Evolutionary conservation across 2,888 invertebrate species (phyloP).

Genomic region (Tenthredo livida): DNA sequence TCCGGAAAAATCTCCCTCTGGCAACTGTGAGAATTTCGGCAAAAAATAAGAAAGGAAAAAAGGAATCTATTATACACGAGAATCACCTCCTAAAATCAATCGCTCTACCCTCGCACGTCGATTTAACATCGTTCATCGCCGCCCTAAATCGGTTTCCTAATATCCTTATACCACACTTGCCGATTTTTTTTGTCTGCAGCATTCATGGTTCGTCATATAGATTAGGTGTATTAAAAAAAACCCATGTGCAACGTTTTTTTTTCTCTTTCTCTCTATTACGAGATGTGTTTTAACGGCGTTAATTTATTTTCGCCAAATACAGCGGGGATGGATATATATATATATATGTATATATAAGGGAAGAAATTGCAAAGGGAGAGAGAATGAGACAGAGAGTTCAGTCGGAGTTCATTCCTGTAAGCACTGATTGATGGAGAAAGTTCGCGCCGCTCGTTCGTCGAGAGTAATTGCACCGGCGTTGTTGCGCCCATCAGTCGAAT

Average conservation of each 20-base stretch:
- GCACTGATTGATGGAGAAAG: constrained; percentile 66
- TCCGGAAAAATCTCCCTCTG: neutral
- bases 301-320: neutral
- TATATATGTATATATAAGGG: neutral
- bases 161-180: neutral
- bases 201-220: neutral
- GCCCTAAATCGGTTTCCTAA: neutral
- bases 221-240: neutral
- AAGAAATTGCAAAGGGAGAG: constrained; percentile 21
- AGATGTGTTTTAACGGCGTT: neutral
- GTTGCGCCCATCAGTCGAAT: constrained; percentile 28
- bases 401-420: constrained; percentile 55
- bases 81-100: constrained; percentile 14
- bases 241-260: neutral
- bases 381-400: constrained; percentile 36
- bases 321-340: too few species aligned
- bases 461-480: constrained; percentile 31
- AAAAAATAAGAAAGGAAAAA: neutral
- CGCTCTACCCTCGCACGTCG: neutral
- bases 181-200: neutral
- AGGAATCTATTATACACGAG: constrained; percentile 9
- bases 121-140: constrained; percentile 11
- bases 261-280: neutral
- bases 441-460: constrained; percentile 49
- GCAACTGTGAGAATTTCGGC: neutral